phyloP scores from a whole-genome alignment of 1,140 invertebrate genomes.

The Drosophila mayri region DNA sequence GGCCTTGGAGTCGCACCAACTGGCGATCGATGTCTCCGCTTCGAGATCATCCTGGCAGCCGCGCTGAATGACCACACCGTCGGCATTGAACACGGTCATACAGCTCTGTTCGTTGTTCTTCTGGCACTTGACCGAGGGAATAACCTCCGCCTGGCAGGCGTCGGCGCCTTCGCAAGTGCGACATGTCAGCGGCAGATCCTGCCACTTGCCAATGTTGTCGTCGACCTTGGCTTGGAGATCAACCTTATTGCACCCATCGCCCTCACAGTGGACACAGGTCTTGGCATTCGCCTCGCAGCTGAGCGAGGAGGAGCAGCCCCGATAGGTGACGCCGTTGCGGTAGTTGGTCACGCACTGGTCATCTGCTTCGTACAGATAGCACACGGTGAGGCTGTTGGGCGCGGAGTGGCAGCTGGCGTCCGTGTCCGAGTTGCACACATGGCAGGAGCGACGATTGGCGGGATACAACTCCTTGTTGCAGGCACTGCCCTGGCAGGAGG shows the following conservation, averaged over 20 bases:
- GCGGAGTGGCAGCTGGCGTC: conserved; percentile 50
- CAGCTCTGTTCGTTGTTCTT: conserved; percentile 80
- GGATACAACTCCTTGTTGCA: conserved; percentile 71
- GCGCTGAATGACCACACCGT: conserved; percentile 51
- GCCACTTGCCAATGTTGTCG: conserved; percentile 78
- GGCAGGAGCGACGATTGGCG: conserved; percentile 56
- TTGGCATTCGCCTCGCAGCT: conserved; percentile 64
- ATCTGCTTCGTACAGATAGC: conserved; percentile 49
- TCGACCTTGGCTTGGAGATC: conserved; percentile 55
- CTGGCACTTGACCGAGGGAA: conserved; percentile 33
- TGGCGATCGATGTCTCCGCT: conserved; percentile 6
- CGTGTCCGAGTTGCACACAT: conserved; percentile 68
- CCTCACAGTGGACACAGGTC: conserved; percentile 61
- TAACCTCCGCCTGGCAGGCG: conserved; percentile 26
- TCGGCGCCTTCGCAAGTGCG: conserved; percentile 42
- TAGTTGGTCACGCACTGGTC: conserved; percentile 73
- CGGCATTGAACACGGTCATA: conserved; percentile 63
- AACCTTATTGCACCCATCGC: conserved; percentile 67
- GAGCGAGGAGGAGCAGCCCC: conserved; percentile 61
- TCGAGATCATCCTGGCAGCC: conserved; percentile 69
- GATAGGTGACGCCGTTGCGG: conserved; percentile 59
- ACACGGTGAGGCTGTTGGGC: conserved; percentile 61
- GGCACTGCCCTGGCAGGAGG: conserved; percentile 49
- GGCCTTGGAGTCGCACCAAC: conserved; percentile 45
- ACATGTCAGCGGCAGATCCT: conserved; percentile 75